A percentile compares a stretch with the other conserved stretches of the same genome.
Conservation (phyloP, 2,888 invertebrate species). For the Himalopsyche anomala region DNA sequence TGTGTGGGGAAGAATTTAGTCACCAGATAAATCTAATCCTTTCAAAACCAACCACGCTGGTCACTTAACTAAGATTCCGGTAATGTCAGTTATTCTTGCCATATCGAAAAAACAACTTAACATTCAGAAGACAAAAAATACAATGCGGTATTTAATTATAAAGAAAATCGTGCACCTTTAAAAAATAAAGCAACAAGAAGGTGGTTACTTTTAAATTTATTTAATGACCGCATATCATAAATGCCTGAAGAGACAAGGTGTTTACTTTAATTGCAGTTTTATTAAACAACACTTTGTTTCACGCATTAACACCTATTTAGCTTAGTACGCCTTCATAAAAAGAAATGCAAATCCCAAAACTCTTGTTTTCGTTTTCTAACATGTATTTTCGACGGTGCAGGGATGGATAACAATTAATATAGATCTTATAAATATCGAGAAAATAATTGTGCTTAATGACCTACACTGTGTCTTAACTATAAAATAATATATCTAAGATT, state of each 20-base stretch:
- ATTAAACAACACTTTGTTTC: slow-evolving; percentile 21
- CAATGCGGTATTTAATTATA: background rate
- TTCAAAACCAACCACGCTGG: too few species aligned
- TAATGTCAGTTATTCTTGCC: too few species aligned
- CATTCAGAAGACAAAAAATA: background rate
- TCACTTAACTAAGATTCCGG: too few species aligned
- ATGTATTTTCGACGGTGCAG: background rate
- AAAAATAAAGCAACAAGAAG: background rate
- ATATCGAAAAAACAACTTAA: background rate
- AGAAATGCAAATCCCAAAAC: background rate
- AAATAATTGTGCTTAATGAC: too few species aligned
- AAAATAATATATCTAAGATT: too few species aligned
- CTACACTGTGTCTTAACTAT: too few species aligned
- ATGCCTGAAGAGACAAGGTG: slow-evolving; percentile 49
- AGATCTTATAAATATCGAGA: too few species aligned
- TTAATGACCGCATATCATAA: background rate
- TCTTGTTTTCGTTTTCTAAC: background rate
- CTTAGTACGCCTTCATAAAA: background rate
- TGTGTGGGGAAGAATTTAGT: too few species aligned
- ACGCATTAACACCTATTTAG: slow-evolving; percentile 54
- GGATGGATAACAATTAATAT: too few species aligned
- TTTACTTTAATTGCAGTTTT: slow-evolving; percentile 48
- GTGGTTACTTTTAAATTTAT: background rate
- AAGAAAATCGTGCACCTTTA: background rate
- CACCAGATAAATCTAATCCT: too few species aligned